Evolutionary conservation across 23 tunicate species (phyloP).

Genomic region (Styela plicata): DNA sequence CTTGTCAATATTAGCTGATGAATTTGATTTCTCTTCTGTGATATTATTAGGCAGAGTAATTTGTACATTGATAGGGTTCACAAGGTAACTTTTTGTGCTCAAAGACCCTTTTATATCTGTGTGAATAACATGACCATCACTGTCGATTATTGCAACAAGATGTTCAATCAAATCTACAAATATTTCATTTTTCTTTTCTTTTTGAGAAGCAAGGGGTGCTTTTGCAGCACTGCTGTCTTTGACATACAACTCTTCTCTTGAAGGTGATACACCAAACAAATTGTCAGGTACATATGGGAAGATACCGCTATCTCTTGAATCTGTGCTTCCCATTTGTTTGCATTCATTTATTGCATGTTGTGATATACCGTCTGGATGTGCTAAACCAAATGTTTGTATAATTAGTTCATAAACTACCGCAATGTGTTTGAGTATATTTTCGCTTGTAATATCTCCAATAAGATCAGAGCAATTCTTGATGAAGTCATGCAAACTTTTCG

Average conservation of each 20-base stretch:
- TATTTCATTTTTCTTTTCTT: conserved; percentile 13
- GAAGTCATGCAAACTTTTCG: conserved; percentile 5
- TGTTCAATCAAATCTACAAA: conserved; percentile 31
- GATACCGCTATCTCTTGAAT: not conserved
- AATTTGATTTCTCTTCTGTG: not conserved
- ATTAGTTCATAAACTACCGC: conserved; percentile 21
- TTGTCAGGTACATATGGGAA: conserved; percentile 21
- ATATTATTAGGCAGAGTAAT: conserved; percentile 11
- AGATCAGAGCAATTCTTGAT: conserved; percentile 5
- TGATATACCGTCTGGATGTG: conserved; percentile 12
- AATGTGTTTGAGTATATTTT: not conserved
- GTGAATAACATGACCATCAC: not conserved
- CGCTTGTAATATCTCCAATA: conserved; percentile 15
- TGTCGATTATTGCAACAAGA: conserved; percentile 8
- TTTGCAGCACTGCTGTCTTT: conserved; percentile 10
- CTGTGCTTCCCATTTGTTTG: conserved; percentile 1
- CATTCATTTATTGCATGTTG: conserved; percentile 16
- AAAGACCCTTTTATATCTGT: not conserved
- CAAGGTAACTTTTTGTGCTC: conserved; percentile 19
- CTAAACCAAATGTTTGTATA: conserved; percentile 15
- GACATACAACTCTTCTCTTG: conserved; percentile 13
- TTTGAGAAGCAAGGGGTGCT: conserved; percentile 28
- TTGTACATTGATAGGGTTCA: conserved; percentile 1
- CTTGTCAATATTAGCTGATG: not conserved
- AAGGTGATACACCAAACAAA: conserved; percentile 14